phyloP scores from a whole-genome alignment of 2,113 vertebrate species.

The Agapornis roseicollis region DNA sequence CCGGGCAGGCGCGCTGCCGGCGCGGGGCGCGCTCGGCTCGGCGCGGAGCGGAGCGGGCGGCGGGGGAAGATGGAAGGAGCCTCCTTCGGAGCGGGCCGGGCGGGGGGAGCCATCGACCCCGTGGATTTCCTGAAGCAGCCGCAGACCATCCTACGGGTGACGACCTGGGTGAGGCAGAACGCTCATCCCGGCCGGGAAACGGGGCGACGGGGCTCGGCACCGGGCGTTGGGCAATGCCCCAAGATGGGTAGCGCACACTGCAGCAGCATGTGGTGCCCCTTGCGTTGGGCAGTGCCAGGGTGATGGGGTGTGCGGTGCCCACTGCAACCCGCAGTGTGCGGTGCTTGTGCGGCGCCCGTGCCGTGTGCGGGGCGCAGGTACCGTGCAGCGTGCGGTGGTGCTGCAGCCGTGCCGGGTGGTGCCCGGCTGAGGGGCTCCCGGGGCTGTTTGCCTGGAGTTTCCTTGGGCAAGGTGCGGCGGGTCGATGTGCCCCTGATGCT shows the following conservation, averaged over 20 bases:
- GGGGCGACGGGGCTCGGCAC: not conserved
- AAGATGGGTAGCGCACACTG: not conserved
- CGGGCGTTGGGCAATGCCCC: not conserved
- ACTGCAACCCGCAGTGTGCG: not conserved
- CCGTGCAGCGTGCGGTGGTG: not conserved
- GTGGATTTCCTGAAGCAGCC: slow-evolving; percentile 87
- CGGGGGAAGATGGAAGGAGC: slow-evolving; percentile 86
- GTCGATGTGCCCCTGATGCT: not conserved
- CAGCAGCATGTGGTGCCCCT: no score
- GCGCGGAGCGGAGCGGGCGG: not conserved
- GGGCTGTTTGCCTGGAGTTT: not conserved
- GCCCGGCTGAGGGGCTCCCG: not conserved
- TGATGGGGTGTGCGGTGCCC: not conserved
- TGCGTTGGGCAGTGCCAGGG: not conserved
- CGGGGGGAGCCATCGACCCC: slow-evolving; percentile 85
- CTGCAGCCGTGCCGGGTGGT: not conserved
- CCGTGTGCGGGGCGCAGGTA: not conserved
- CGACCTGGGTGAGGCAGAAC: slow-evolving; percentile 86
- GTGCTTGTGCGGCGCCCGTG: not conserved
- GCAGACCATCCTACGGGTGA: slow-evolving; percentile 88
- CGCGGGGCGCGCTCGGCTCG: not conserved
- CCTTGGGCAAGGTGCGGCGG: not conserved
- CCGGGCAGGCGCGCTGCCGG: not conserved
- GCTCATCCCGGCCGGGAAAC: not conserved
- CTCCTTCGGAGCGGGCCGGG: slow-evolving; percentile 91